Evolutionary conservation across 2,888 invertebrate species (phyloP), one percentile per base, ranked within the genome.

Genomic region (Microchrysa polita): DNA sequence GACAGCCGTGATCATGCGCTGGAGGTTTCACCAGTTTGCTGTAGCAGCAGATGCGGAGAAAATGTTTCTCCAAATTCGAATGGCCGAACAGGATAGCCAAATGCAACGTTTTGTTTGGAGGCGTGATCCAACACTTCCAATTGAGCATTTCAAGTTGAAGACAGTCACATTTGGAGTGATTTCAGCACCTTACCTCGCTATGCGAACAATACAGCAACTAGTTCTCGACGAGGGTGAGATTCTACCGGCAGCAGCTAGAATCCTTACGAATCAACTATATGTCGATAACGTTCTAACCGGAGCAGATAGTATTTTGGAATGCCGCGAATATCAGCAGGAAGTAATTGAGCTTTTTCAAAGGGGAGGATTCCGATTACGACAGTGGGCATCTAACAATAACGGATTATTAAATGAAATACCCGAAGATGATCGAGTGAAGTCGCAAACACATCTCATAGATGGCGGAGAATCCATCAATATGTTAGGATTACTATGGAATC

Each of bases 21-120:
- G n/a, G n/a, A n/a, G n/a, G n/a, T n/a, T n/a, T n/a, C n/a, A 22
- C 20, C 18, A 20, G 12, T 16, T 12, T 7, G 57, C 20, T 4
- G n/a, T 22, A 7, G 20, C 20, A n/a, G 60, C 60, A 60, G 60
- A 60, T 14, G 5, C 34, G 16, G 60, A 60, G 27, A 60, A 60
- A n/a, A 60, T 60, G 60, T 60, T n/a, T 27, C 5, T 12, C 2
- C 60, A 60, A 60, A 27, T 60, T 34, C 12, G 12, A 12, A 1
- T 60, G 27, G 1, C 12, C 34, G 4, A 4, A 27, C 0, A 60
- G 12, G 34, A 60, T 60, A 23, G 2, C 1, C 7, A 23, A 14
- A n/a, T 12, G 14, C 60, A 60, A 14, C 23, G 60, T 14, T 12
- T 60, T 12, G 1, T 60, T n/a, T 60, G 60, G 60, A 10, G 60